Base-by-base conservation (phyloP, 2,888 invertebrate species). In the Dexiosoma caninum region DNA sequence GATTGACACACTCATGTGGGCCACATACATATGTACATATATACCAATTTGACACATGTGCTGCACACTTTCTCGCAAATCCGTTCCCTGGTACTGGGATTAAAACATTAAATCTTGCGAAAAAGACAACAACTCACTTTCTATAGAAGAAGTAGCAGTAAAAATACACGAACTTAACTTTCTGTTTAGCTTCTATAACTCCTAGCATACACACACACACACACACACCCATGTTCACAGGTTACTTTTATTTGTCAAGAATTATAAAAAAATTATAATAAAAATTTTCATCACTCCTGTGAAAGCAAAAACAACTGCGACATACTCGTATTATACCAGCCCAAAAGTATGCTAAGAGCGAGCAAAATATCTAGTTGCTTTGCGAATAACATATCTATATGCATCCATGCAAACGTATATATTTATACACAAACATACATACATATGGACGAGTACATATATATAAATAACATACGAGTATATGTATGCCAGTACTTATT, bases 281-380 rank as follows among this genome's bases (percentile, higher is more conserved):
- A 60, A n/a, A 16, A 37, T 49, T 59, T 59, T 49, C 46, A 46
- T 70, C 46, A 70, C 46, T 23, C 32, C 42, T 49, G 23, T 37
- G 6, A 19, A 37, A 51, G n/a, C 27, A 66, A 27, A 60, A 40
- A 60, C 71, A 60, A 57, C 64, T 70, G 76, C 67, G 75, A 76
- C 60, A 76, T 27, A 27, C 3, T n/a, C n/a, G 6, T 60, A 51
- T 53, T 66, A 51, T 66, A 21, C 46, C 57, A 60, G 53, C 70
- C 66, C 60, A 80, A 76, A 80, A 76, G 60, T 71, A 71, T 80
- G 70, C 66, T 76, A 30, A 46, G 46, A 76, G 46, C 60, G 35
- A 46, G 27, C 37, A 44, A 37, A 51, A 44, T 6, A 3, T 27
- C 27, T 6, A 27, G 27, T 27, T 27, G 27, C 3, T 27, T 5